These are phyloP conservation scores for Chaetogeoica ovagalla DNA, from an alignment of 2,888 invertebrate species.

Conservation along the genomic window DNA sequence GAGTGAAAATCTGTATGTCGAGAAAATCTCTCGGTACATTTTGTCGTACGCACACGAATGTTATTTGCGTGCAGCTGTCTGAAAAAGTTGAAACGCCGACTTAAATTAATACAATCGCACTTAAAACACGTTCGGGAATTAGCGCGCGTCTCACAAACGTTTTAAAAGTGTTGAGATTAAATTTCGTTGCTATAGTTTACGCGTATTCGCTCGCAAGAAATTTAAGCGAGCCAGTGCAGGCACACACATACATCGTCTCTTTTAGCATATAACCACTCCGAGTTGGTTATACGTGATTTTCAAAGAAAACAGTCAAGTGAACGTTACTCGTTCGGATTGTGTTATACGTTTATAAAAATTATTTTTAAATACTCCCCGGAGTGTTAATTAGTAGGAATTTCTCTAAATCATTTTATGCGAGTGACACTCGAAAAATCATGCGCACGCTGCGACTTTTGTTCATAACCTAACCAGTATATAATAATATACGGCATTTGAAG, in stretches of 20 bases:
- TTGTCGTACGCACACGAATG: not conserved
- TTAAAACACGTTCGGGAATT: conserved; percentile 13
- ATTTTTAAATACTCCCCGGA: not conserved
- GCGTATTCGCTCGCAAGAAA: not conserved
- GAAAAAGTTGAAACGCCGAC: not conserved
- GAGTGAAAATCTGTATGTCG: no score
- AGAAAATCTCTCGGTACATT: no score
- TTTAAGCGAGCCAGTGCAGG: not conserved
- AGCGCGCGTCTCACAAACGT: not conserved
- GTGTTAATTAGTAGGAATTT: conserved; percentile 5
- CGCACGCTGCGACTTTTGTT: not conserved
- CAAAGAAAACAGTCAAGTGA: conserved; percentile 17
- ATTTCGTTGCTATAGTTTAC: not conserved
- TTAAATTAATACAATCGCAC: conserved; percentile 20
- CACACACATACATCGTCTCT: not conserved
- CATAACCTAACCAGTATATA: not conserved
- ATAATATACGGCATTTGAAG: not conserved
- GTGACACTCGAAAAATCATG: not conserved
- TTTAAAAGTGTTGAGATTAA: conserved; percentile 15
- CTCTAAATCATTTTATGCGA: not conserved
- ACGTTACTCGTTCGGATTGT: not conserved
- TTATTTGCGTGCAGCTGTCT: not conserved
- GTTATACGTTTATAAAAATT: not conserved
- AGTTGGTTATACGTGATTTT: conserved; percentile 3
- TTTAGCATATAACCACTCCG: not conserved